Evolutionary conservation across 2,113 vertebrate species (phyloP).

Genomic region (Alexandromys fortis): DNA sequence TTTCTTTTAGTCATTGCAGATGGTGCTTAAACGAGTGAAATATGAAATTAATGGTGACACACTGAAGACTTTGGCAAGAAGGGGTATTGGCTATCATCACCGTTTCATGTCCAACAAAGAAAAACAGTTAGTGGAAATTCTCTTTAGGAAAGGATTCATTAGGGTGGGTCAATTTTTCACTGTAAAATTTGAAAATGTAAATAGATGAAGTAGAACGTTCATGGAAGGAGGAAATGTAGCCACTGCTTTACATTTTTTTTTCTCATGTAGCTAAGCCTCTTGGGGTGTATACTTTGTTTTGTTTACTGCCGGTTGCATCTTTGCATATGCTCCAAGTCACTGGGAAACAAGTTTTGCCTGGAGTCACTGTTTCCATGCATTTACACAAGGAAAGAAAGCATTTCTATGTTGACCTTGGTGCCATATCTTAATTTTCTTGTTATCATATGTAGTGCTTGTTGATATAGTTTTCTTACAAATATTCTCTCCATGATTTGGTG

Average conservation of each 20-base stretch:
- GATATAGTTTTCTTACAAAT: background rate
- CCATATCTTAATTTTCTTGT: background rate
- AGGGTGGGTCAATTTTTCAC: constrained; percentile 77
- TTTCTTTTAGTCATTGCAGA: constrained; percentile 76
- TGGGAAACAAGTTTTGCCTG: background rate
- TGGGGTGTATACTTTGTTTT: background rate
- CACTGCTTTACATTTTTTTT: background rate
- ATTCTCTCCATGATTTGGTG: background rate
- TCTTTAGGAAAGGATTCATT: constrained; percentile 85
- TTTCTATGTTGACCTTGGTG: background rate
- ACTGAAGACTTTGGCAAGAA: constrained; percentile 72
- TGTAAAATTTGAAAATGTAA: background rate
- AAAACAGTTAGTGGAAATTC: constrained; percentile 83
- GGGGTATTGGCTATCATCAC: constrained; percentile 85
- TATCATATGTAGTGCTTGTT: background rate
- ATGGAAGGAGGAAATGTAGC: background rate
- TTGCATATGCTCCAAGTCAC: background rate
- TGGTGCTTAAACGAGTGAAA: constrained; percentile 75
- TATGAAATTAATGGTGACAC: constrained; percentile 40
- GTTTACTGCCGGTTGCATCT: background rate
- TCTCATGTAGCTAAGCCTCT: background rate
- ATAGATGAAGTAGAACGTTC: background rate
- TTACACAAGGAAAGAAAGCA: background rate
- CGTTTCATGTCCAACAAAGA: background rate
- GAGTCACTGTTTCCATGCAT: background rate